These are phyloP conservation scores for Azorinus chamasolen DNA, from an alignment of 2,888 invertebrate species.

Conservation along the genomic window DNA sequence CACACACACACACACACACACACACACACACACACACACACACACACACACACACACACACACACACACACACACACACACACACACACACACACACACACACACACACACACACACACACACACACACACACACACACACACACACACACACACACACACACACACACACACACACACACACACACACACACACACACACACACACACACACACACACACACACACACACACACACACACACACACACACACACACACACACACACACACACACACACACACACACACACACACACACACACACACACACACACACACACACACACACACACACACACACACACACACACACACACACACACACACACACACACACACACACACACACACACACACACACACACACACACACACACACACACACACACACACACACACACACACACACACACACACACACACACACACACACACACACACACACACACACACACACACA, in stretches of 20 bases:
- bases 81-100: conserved; percentile 13
- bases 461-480: too few species aligned
- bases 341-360: too few species aligned
- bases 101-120: conserved; percentile 13
- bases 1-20: conserved; percentile 13
- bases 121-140: conserved; percentile 13
- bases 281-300: too few species aligned
- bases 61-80: conserved; percentile 13
- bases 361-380: too few species aligned
- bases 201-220: conserved; percentile 13
- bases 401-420: too few species aligned
- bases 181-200: conserved; percentile 13
- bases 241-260: conserved; percentile 13
- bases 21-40: conserved; percentile 13
- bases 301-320: too few species aligned
- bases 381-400: too few species aligned
- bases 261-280: conserved; percentile 12
- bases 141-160: conserved; percentile 13
- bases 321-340: too few species aligned
- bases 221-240: conserved; percentile 13
- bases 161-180: conserved; percentile 13
- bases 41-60: conserved; percentile 13
- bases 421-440: too few species aligned
- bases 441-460: too few species aligned
- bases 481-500: too few species aligned